These are phyloP conservation scores for Spodoptera exigua DNA, from an alignment of 2,888 invertebrate genomes.

Conservation along the genomic window DNA sequence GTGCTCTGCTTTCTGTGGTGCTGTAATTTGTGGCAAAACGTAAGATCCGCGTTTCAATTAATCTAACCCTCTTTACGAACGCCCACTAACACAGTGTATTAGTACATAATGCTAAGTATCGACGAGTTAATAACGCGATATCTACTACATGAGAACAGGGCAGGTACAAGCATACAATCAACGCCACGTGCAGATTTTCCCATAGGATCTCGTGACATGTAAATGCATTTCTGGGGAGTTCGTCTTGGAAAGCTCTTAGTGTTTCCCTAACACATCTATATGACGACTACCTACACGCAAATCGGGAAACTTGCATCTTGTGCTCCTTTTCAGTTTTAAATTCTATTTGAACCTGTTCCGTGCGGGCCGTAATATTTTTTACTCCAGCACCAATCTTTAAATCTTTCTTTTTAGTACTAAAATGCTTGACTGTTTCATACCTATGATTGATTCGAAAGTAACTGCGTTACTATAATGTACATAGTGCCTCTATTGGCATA, in stretches of 20 bases:
- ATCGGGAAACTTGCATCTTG: constrained; percentile 50
- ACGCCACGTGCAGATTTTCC: constrained; percentile 80
- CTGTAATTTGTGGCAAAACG: constrained; percentile 15
- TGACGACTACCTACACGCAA: constrained; percentile 24
- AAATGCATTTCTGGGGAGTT: constrained; percentile 84
- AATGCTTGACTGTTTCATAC: not conserved
- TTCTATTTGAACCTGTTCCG: constrained; percentile 42
- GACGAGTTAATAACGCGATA: constrained; percentile 71
- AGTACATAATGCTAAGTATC: constrained; percentile 59
- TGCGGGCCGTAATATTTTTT: constrained; percentile 28
- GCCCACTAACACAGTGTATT: constrained; percentile 15
- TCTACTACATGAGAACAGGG: constrained; percentile 57
- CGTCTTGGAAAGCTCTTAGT: constrained; percentile 84
- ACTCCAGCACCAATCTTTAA: not conserved
- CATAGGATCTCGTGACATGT: constrained; percentile 84
- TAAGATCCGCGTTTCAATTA: constrained; percentile 13
- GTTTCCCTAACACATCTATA: constrained; percentile 49
- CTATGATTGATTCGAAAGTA: no score
- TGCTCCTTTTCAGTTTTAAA: constrained; percentile 53
- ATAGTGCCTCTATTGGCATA: no score
- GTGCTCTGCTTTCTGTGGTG: not conserved
- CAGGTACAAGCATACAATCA: constrained; percentile 80
- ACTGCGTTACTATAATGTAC: no score
- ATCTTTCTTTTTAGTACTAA: constrained; percentile 4
- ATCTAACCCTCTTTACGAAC: constrained; percentile 15